phyloP scores from a whole-genome alignment of 2,888 invertebrate species.

The Agrotis exclamationis region DNA sequence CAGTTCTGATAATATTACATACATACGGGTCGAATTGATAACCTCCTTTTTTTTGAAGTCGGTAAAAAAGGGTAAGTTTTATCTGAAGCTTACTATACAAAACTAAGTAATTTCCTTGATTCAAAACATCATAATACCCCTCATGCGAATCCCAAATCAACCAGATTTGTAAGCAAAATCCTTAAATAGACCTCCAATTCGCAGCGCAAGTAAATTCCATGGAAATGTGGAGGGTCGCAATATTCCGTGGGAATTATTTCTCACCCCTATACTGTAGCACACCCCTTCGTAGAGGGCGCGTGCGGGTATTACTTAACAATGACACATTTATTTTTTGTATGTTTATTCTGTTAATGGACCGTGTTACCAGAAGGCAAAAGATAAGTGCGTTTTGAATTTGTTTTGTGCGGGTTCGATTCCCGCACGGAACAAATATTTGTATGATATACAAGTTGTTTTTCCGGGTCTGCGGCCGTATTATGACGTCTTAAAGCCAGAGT shows the following conservation, averaged over 20 bases:
- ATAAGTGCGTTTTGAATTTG: conserved; percentile 10
- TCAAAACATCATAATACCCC: neutral
- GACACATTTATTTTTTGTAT: conserved; percentile 50
- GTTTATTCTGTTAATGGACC: conserved; percentile 28
- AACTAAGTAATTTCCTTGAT: neutral
- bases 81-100: no score
- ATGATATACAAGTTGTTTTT: no score
- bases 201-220: conserved; percentile 37
- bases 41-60: no score
- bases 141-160: neutral
- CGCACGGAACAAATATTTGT: no score
- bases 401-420: no score
- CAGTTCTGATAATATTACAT: no score
- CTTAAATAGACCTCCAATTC: conserved; percentile 27
- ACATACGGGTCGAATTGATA: no score
- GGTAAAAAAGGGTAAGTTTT: no score
- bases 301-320: conserved; percentile 61
- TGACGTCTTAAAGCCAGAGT: no score
- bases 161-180: neutral
- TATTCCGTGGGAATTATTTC: conserved; percentile 69
- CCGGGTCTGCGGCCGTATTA: no score
- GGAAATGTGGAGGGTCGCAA: conserved; percentile 52
- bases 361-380: conserved; percentile 10
- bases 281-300: conserved; percentile 64
- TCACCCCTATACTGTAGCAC: conserved; percentile 33